Evolutionary conservation across 2,888 invertebrate genomes (phyloP), one percentile per base, ranked within the genome.

Genomic region (Drosophila merina): DNA sequence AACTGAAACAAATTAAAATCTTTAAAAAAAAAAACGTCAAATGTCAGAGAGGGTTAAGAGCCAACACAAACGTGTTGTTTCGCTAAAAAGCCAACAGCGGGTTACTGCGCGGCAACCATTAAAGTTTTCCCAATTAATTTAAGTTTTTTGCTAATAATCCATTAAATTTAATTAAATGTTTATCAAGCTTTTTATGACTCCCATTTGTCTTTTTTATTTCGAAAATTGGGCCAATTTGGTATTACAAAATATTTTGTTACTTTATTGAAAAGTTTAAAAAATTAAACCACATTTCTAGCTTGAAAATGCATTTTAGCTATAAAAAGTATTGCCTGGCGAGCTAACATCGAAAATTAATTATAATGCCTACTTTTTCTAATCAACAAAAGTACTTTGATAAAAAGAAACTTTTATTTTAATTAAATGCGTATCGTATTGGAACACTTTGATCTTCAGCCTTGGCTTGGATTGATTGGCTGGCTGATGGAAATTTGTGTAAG

Each of bases 1-100:
- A 60, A 58, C 69, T 74, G 78, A 50, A 67, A 74, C 84, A 86
- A 80, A 79, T 79, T 86, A 86, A 86, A 79, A 72, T 79, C 14
- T 54, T 49, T 40, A 75, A 72, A 79, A 82, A 50, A 50, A 54
- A 64, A 33, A 36, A 36, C 28, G 36, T 48, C 54, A 51, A 52
- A 14, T 48, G 48, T 7, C 12, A 26, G 26, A 45, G 38, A 54
- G 36, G 48, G 47, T 31, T 62, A 26, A 62, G 60, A 33, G 63
- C 26, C 8, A 38, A 26, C 26, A 5, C 36, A 14, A 51, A 66
- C 14, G 45, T 51, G 67, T 40, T 12, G 5, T 66, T 50, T 12
- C n/a, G 7, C 8, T 30, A 3, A 48, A 40, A 31, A 8, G 12
- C 12, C 25, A 36, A 6, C 14, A 36, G 25, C 14, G 38, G 20